Base-by-base conservation (phyloP, 2,888 invertebrate genomes). In the Mycogona germanica region DNA sequence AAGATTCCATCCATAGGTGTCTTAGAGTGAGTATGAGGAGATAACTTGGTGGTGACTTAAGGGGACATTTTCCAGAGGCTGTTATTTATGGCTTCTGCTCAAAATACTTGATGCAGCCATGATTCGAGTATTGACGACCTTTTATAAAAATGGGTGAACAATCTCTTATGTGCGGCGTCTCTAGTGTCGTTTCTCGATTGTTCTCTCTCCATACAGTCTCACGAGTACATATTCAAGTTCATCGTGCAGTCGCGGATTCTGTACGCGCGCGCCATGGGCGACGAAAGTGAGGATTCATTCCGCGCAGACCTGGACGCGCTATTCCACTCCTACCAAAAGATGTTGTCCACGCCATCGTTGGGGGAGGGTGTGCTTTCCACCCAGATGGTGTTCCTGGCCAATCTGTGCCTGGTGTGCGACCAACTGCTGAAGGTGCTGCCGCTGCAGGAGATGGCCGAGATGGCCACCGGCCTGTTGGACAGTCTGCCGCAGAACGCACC, bases 181-280 rank as follows among this genome's bases (percentile, higher is more conserved):
- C n/a, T n/a, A n/a, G n/a, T n/a, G n/a, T 1, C 14, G 7, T 7
- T 40, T 40, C 12, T 44, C 5, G 25, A 25, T 23, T 47, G 12
- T 7, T 29, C 19, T 29, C 29, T 51, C 41, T 9, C 35, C 23
- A 62, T 62, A 25, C 58, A 68, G 53, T 89, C 91, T 0, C 73
- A 93, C 42, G 92, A 92, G 66, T 91, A 89, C 58, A 87, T 95
- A 61, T 89, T 93, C 70, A 86, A 92, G 59, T 78, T 95, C 62
- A 85, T 93, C 2, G 91, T 93, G 35, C 86, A 92, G 62, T 93
- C 92, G 40, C 76, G 89, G 5, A 69, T 85, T 37, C 67, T 91
- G 37, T 91, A 89, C 72, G 81, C 87, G 0, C 75, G 87, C 19
- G 89, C 89, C 0, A 89, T 87, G 0, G 87, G 86, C 7, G 88